A percentile compares a stretch with the other conserved stretches of the same genome.
These are phyloP conservation scores for Actinia equina DNA, from an alignment of 64 coral and sea anemone species.

Conservation along the genomic window DNA sequence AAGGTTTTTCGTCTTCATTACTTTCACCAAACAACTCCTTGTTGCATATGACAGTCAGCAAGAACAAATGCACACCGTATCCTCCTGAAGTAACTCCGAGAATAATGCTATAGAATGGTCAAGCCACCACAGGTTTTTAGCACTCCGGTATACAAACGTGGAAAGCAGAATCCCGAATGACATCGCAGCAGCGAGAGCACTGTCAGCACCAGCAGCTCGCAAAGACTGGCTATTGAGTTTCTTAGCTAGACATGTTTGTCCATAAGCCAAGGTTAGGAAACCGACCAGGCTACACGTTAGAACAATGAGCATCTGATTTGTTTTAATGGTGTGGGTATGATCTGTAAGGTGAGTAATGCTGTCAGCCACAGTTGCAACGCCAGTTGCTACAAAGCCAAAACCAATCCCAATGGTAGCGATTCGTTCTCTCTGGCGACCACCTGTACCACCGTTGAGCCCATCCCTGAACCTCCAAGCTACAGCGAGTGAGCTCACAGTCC, in stretches of 20 bases:
- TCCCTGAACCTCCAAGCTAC: too few species aligned
- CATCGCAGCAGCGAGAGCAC: conserved; percentile 54
- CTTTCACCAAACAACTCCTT: too few species aligned
- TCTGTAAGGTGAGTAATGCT: too few species aligned
- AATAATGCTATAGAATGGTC: conserved; percentile 67
- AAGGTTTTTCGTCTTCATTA: neutral
- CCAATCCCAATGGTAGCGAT: too few species aligned
- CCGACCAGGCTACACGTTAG: conserved; percentile 50
- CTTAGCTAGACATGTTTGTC: conserved; percentile 61
- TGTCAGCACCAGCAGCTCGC: conserved; percentile 43
- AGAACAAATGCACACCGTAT: conserved; percentile 62
- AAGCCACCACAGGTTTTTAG: conserved; percentile 48
- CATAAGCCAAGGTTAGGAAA: conserved; percentile 41
- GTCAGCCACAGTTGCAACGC: too few species aligned
- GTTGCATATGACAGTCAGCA: too few species aligned
- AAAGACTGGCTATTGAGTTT: too few species aligned
- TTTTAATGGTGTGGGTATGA: too few species aligned
- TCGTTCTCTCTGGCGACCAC: too few species aligned
- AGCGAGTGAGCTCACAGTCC: conserved; percentile 60
- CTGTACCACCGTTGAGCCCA: too few species aligned
- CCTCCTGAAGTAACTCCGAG: conserved; percentile 53
- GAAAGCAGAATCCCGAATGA: conserved; percentile 59
- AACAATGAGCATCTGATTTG: conserved; percentile 60
- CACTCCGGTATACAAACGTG: too few species aligned
- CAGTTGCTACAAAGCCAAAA: too few species aligned